phyloP scores from a whole-genome alignment of 1,140 invertebrate species.

The Diprion similis region DNA sequence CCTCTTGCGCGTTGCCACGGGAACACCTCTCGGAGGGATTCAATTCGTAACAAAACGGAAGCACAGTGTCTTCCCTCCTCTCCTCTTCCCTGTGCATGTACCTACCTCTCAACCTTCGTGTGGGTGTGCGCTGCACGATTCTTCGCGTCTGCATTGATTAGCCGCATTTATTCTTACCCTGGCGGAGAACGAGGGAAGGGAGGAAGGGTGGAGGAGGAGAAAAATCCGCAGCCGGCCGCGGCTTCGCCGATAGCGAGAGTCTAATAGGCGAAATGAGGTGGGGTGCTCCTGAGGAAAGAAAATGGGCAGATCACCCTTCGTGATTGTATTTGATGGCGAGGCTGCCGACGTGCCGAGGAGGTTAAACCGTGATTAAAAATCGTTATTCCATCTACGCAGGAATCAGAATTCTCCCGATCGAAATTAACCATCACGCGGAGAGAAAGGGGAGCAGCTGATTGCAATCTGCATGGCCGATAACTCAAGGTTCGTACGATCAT shows the following conservation, averaged over 20 bases:
- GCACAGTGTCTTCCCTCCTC: not conserved
- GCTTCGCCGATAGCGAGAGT: not conserved
- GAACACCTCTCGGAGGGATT: slow-evolving; percentile 33
- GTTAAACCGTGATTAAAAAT: slow-evolving; percentile 39
- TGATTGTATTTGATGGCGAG: slow-evolving; percentile 44
- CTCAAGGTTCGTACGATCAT: no score
- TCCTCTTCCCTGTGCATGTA: slow-evolving; percentile 5
- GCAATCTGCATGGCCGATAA: no score
- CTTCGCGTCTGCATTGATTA: no score
- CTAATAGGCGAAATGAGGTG: not conserved
- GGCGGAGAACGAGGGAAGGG: not conserved
- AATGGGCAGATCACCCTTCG: slow-evolving; percentile 16
- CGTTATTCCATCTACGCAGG: not conserved
- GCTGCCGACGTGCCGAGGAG: slow-evolving; percentile 32
- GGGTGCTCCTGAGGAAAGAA: not conserved
- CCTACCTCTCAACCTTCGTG: not conserved
- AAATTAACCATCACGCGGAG: no score
- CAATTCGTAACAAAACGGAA: slow-evolving; percentile 19
- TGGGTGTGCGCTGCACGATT: no score
- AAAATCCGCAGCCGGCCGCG: slow-evolving; percentile 27
- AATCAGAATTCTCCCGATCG: not conserved
- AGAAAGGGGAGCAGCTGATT: no score
- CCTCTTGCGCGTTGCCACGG: slow-evolving; percentile 50
- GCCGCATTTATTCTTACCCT: no score
- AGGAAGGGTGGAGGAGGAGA: slow-evolving; percentile 36